Percentiles rank a stretch among this genome's conserved stretches.
phyloP scores from a whole-genome alignment of 2,888 invertebrate genomes.

The Chrysina gloriosa region DNA sequence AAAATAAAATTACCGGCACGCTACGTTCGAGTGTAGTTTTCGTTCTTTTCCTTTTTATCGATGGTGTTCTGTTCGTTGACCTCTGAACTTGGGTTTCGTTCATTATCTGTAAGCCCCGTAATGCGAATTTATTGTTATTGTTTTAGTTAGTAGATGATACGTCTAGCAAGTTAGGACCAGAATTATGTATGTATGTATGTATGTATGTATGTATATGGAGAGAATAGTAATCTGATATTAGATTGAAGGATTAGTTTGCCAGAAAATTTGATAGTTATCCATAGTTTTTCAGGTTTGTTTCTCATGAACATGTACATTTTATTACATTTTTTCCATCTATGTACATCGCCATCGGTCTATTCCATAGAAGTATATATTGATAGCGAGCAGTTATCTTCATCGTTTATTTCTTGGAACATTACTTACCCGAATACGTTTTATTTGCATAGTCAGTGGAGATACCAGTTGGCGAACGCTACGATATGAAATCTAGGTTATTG shows the following conservation, averaged over 20 bases:
- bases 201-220: too few relatives aligned
- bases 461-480: not conserved
- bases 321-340: too few relatives aligned
- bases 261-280: too few relatives aligned
- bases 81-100: not conserved
- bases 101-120: not conserved
- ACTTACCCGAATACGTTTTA: slow-evolving; percentile 6
- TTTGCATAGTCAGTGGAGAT: slow-evolving; percentile 12
- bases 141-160: not conserved
- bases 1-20: slow-evolving; percentile 22
- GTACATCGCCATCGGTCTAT: too few relatives aligned
- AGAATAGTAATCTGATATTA: too few relatives aligned
- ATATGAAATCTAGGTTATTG: slow-evolving; percentile 31
- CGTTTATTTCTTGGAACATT: slow-evolving; percentile 2
- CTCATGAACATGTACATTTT: too few relatives aligned
- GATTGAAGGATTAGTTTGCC: too few relatives aligned
- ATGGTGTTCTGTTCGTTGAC: slow-evolving; percentile 1
- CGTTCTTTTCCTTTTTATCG: slow-evolving; percentile 2
- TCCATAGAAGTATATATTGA: not conserved
- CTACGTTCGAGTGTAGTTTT: not conserved
- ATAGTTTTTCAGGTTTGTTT: too few relatives aligned
- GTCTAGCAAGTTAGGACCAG: too few relatives aligned
- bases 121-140: slow-evolving; percentile 10
- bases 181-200: too few relatives aligned
- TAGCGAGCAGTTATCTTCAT: slow-evolving; percentile 7